Conservation (phyloP, 1,140 invertebrate species). For the Drosophila truncata region DNA sequence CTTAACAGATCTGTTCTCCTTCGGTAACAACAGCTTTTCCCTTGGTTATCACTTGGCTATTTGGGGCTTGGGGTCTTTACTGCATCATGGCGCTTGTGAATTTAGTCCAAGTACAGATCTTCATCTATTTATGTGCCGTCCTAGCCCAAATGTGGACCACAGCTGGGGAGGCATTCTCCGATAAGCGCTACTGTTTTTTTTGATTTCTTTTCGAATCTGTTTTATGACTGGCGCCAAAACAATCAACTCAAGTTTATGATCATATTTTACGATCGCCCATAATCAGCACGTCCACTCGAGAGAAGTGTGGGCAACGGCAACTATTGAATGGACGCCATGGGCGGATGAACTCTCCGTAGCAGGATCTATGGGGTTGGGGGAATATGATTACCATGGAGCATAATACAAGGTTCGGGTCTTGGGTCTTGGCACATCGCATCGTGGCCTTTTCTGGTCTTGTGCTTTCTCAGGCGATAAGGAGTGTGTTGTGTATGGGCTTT, state of each 20-base stretch:
- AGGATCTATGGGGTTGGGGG: background rate
- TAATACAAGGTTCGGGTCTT: conserved; percentile 11
- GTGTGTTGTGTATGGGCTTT: conserved; percentile 40
- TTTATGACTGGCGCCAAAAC: conserved; percentile 79
- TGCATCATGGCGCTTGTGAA: background rate
- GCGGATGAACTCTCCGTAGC: conserved; percentile 15
- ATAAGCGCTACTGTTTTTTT: conserved; percentile 60
- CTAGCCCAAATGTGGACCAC: conserved; percentile 34
- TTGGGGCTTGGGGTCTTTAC: too few relatives aligned
- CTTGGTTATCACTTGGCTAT: background rate
- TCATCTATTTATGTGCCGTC: conserved; percentile 5
- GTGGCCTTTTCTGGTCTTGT: conserved; percentile 51
- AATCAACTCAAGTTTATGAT: conserved; percentile 64
- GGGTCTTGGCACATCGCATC: conserved; percentile 2
- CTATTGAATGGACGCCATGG: conserved; percentile 23
- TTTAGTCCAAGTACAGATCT: conserved; percentile 36
- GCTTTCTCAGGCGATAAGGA: conserved; percentile 62
- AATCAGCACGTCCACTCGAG: conserved; percentile 30
- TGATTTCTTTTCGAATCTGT: conserved; percentile 47
- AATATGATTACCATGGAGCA: conserved; percentile 4
- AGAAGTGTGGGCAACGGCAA: conserved; percentile 32
- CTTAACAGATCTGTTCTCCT: background rate
- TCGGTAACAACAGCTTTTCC: background rate
- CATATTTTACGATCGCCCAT: conserved; percentile 58
- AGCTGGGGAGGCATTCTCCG: conserved; percentile 24